These are phyloP conservation scores for Zapus hudsonius DNA, from an alignment of 2,113 vertebrate species.

Conservation along the genomic window DNA sequence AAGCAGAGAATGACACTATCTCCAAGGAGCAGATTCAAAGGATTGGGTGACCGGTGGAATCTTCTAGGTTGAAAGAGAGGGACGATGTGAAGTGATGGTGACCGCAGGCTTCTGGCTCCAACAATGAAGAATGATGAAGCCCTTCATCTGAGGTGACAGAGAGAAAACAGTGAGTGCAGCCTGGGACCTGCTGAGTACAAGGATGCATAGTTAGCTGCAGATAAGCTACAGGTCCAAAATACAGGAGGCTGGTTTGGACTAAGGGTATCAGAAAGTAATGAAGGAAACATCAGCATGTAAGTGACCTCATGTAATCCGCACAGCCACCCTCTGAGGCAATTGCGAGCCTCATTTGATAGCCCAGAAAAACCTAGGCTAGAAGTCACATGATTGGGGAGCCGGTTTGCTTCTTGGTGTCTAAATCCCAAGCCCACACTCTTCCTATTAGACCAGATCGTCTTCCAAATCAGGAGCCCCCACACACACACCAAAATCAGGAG, in stretches of 20 bases:
- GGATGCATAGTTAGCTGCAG: accelerated
- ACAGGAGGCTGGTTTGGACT: not conserved
- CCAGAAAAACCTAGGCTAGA: not conserved
- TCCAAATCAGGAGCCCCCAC: not conserved
- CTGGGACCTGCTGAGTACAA: not conserved
- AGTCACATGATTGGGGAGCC: not conserved
- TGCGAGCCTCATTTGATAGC: not conserved
- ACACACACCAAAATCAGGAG: too few relatives aligned
- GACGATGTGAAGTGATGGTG: not conserved
- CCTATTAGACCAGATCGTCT: not conserved
- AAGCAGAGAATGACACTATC: not conserved
- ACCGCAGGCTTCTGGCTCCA: not conserved
- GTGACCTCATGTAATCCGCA: not conserved
- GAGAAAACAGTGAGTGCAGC: not conserved
- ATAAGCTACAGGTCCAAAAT: not conserved
- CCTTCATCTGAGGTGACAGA: not conserved
- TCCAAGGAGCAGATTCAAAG: not conserved
- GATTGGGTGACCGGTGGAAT: not conserved
- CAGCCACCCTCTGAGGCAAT: not conserved
- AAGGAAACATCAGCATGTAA: not conserved
- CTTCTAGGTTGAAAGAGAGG: not conserved
- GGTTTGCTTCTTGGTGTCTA: not conserved
- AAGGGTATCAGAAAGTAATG: not conserved
- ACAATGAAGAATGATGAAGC: not conserved
- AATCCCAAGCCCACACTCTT: not conserved